These are phyloP conservation scores for Hippocampus zosterae DNA, from an alignment of 2,113 vertebrate species.

Conservation along the genomic window DNA sequence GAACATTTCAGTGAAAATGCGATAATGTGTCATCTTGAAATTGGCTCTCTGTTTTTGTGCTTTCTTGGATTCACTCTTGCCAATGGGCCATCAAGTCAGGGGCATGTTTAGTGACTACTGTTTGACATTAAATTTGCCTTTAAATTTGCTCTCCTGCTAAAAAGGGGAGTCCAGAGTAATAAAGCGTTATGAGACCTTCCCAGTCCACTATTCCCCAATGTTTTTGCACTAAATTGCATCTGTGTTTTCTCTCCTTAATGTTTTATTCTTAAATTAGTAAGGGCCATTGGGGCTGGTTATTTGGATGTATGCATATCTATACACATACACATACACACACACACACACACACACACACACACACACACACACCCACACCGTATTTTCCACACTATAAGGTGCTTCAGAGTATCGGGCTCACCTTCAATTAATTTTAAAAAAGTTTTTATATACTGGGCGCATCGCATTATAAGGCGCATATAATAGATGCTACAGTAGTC, in stretches of 20 bases:
- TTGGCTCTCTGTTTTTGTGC: not conserved
- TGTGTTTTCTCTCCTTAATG: not conserved
- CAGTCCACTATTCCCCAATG: not conserved
- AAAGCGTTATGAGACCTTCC: not conserved
- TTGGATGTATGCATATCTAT: not conserved
- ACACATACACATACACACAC: not conserved
- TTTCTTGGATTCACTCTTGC: not conserved
- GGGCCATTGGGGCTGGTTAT: not conserved
- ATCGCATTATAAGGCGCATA: too few species aligned
- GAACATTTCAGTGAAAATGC: not conserved
- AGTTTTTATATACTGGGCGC: too few species aligned
- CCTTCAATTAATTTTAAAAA: too few species aligned
- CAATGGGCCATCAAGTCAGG: not conserved
- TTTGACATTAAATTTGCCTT: slow-evolving; percentile 12
- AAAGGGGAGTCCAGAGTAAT: not conserved
- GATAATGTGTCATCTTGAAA: not conserved
- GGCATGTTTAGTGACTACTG: not conserved
- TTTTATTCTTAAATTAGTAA: not conserved
- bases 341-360: too few species aligned
- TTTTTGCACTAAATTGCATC: not conserved
- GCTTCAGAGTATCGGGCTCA: too few species aligned
- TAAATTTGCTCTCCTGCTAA: slow-evolving; percentile 6
- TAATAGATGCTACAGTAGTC: too few species aligned
- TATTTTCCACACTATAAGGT: too few species aligned
- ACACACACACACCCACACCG: not conserved